Evolutionary conservation across 2,797 vertebrate species (phyloP).

Genomic region (Melanotaenia nigrans): DNA sequence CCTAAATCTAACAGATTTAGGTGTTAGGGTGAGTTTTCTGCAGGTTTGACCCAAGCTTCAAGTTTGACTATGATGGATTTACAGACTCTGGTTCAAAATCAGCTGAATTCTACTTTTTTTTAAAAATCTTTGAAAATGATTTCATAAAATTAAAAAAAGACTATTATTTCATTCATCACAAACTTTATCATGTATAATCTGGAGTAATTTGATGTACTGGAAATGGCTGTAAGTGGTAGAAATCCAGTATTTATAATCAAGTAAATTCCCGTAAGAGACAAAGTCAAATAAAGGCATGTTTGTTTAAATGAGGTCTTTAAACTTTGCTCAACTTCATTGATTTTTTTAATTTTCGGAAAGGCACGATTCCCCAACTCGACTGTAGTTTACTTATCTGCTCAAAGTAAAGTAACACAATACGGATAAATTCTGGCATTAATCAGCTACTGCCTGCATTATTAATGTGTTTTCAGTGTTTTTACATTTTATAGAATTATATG

Average conservation of each 20-base stretch:
- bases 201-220: neutral
- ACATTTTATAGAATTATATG: neutral
- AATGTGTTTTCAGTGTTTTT: neutral
- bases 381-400: neutral
- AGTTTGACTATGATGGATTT: neutral
- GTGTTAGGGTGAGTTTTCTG: neutral
- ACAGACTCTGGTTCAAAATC: neutral
- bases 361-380: constrained; percentile 33
- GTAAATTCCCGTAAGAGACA: constrained; percentile 7
- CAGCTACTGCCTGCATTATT: neutral
- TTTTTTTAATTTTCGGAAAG: constrained; percentile 43
- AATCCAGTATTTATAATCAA: constrained; percentile 4
- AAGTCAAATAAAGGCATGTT: constrained; percentile 25
- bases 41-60: constrained; percentile 8
- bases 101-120: neutral
- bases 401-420: neutral
- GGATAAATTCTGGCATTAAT: neutral
- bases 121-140: too few species aligned
- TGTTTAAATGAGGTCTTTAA: constrained; percentile 48
- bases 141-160: neutral
- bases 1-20: neutral
- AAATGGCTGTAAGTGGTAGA: neutral
- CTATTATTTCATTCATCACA: neutral
- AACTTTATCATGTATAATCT: neutral
- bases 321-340: constrained; percentile 34